phyloP scores from a whole-genome alignment of 2,888 invertebrate species.

The Caenorhabditis sp. region DNA sequence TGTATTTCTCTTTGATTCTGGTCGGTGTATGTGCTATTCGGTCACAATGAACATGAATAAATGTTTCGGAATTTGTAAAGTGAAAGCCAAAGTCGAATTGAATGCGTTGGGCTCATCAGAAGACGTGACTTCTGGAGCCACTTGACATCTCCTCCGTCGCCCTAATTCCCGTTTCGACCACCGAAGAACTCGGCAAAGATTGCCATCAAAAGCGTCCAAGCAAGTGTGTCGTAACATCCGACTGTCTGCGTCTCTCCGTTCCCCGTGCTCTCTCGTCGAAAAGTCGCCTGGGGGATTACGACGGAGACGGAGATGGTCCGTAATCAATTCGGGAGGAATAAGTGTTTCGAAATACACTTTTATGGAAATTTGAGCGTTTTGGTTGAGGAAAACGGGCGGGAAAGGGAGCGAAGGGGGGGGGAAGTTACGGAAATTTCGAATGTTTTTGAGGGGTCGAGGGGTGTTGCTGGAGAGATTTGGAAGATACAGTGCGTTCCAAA shows the following conservation, averaged over 20 bases:
- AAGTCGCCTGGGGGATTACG: conserved; percentile 59
- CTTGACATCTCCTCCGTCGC: conserved; percentile 32
- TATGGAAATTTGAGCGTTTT: conserved; percentile 19
- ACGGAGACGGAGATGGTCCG: conserved; percentile 12
- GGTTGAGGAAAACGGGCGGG: not conserved
- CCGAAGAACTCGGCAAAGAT: conserved; percentile 15
- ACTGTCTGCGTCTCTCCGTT: conserved; percentile 25
- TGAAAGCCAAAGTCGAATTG: no score
- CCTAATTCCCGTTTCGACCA: conserved; percentile 7
- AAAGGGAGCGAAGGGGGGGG: no score
- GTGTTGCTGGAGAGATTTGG: no score
- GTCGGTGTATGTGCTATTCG: conserved; percentile 56
- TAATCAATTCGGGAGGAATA: conserved; percentile 52
- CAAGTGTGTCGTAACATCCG: conserved; percentile 35
- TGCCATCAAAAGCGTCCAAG: conserved; percentile 36
- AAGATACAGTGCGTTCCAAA: no score
- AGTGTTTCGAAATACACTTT: conserved; percentile 52
- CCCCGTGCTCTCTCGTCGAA: conserved; percentile 12
- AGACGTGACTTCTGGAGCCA: conserved; percentile 4
- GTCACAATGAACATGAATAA: conserved; percentile 44
- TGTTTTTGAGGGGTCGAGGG: no score
- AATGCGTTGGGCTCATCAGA: no score
- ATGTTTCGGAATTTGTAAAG: not conserved
- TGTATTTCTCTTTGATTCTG: conserved; percentile 26
- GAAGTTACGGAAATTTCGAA: no score